Percentiles rank a stretch among this genome's conserved stretches.
These are phyloP conservation scores for Circaetus cinerascens DNA, from an alignment of 2,113 vertebrate species.

Conservation along the genomic window DNA sequence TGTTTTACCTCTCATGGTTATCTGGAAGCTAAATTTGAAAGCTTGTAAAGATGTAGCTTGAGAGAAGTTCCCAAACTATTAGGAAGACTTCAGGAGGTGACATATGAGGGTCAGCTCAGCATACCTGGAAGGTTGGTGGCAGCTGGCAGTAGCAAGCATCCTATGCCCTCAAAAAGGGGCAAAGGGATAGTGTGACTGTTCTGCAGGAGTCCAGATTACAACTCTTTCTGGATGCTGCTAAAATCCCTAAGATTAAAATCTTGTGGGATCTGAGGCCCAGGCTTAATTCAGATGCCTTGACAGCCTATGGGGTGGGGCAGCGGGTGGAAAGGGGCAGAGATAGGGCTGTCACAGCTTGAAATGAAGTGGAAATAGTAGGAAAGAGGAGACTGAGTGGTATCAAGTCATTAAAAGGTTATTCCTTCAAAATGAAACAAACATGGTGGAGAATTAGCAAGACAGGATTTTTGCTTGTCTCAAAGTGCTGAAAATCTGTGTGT, in stretches of 20 bases:
- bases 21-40: neutral
- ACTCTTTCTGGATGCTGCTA: neutral
- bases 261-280: neutral
- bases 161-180: neutral
- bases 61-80: neutral
- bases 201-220: neutral
- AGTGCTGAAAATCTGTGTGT: neutral
- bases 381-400: neutral
- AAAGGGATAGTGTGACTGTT: neutral
- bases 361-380: neutral
- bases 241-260: neutral
- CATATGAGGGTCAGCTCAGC: neutral
- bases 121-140: neutral
- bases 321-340: neutral
- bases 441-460: neutral
- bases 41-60: neutral
- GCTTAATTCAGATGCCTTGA: neutral
- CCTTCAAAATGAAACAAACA: neutral
- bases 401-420: neutral
- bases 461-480: neutral
- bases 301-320: neutral
- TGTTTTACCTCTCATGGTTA: neutral
- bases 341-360: neutral
- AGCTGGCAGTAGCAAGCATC: neutral
- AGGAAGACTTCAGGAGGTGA: neutral